Evolutionary conservation across 2,113 vertebrate genomes (phyloP), one percentile per base, ranked within the genome.

Genomic region (Nannospalax galili): DNA sequence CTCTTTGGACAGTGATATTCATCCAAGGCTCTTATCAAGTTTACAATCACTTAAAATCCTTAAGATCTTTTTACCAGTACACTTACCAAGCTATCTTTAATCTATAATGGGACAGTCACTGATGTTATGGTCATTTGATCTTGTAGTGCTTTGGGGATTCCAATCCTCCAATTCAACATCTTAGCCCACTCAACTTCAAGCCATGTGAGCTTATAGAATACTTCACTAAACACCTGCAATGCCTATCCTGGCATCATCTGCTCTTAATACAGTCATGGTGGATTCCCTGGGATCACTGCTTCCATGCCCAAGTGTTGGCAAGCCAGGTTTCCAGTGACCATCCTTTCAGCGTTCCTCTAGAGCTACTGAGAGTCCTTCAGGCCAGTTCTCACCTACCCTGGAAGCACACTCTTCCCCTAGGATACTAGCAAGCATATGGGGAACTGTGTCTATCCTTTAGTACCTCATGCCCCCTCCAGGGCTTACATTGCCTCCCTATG

Each of bases 61-160:
- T 69, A 26, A 10, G 14, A 16, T 24, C 45, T 52, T 78, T 26
- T 24, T 48, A 37, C 81, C 28, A 11, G 1, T 64, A 37, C 64
- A 74, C 1, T 32, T 24, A 32, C 42, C 10, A 42, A 64, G 35
- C 30, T 40, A 65, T 19, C 28, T 84, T 87, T 26, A 30, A 15
- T 73, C 45, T 73, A 28, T 37, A 56, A 45, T 1, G 19, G 37
- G 48, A 26, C 16, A 9, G 2, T 6, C 30, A 6, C 72, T 17
- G 11, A 56, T 64, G 74, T 88, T 35, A 45, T 56, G 24, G 10
- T 80, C 35, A 40, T 84, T 78, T 92, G 15, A 35, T 62, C 56
- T 90, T 35, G 14, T 82, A 12, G 74, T 40, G 17, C n/a, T 73
- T 69, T 73, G 65, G 77, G 77, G 62, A 84, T 91, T 92, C 30